Base-by-base conservation (phyloP, 1,140 invertebrate species). In the Bradysia coprophila region DNA sequence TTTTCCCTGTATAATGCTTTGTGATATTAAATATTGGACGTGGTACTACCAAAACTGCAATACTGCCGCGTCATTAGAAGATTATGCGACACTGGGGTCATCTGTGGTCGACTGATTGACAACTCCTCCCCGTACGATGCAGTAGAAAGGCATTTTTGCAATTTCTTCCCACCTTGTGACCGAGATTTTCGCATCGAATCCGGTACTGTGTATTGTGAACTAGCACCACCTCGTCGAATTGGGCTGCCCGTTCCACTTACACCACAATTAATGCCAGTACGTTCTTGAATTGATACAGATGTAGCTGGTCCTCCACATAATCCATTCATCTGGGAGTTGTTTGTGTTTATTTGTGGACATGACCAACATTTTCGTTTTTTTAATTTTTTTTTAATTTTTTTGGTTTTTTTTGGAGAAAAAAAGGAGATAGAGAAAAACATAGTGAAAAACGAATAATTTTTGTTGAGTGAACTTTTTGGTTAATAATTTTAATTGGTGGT, bases 31-130 rank as follows among this genome's bases (percentile, higher is more conserved):
- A n/a, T n/a, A 23, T 39, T 22, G 21, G 45, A 46, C 40, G 45
- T 49, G 42, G 77, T 84, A 83, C 79, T 86, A 84, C 81, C 82
- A 79, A 85, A 84, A 79, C 81, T 84, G 78, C 77, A 82, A 82
- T 84, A 87, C 73, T 84, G 82, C 71, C 82, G 76, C 68, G 80
- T 77, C 68, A 73, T 71, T 58, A 76, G 73, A 63, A 78, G 69
- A 65, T 71, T 75, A 61, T 72, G 67, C 56, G 64, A 69, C 65
- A 67, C 59, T 56, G 57, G 66, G 59, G 60, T 46, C 42, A 60
- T 57, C 69, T 66, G 63, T 63, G 61, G 64, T 62, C 63, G 64
- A 64, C 59, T 53, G 47, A 52, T 49, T 49, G 56, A 51, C 50
- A 54, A 60, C 64, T 75, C 72, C 59, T 76, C 76, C 55, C 72